Conservation (phyloP, 2,113 vertebrate genomes). For the Athene cunicularia region DNA sequence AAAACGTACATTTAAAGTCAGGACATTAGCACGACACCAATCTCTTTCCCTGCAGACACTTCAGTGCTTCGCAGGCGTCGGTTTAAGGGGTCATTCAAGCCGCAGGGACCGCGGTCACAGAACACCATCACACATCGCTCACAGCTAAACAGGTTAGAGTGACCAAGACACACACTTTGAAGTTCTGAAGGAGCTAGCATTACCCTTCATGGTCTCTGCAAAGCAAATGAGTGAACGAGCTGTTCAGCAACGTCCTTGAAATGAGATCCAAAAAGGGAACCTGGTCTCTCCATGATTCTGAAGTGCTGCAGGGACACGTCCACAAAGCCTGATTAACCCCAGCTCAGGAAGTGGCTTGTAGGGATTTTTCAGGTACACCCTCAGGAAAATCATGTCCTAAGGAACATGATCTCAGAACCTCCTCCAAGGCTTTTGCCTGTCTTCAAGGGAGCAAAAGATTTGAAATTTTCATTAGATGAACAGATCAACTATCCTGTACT, state of each 20-base stretch:
- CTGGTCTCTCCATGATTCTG: neutral
- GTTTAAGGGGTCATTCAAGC: neutral
- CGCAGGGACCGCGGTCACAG: neutral
- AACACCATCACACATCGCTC: fast-evolving
- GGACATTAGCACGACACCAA: fast-evolving
- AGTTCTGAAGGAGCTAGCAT: neutral
- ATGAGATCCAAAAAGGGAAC: neutral
- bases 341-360: neutral
- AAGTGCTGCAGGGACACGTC: neutral
- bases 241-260: neutral
- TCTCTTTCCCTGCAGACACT: neutral
- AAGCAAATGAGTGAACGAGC: neutral
- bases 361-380: neutral
- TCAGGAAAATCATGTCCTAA: neutral
- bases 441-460: neutral
- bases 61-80: neutral
- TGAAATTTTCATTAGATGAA: neutral
- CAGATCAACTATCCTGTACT: neutral
- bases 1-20: neutral
- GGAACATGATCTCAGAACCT: neutral
- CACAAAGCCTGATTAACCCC: neutral
- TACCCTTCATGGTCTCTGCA: neutral
- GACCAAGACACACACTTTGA: fast-evolving
- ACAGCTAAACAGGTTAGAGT: fast-evolving
- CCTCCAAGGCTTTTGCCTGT: neutral